Conservation (phyloP, 2,113 vertebrate species). For the Axis porcinus region DNA sequence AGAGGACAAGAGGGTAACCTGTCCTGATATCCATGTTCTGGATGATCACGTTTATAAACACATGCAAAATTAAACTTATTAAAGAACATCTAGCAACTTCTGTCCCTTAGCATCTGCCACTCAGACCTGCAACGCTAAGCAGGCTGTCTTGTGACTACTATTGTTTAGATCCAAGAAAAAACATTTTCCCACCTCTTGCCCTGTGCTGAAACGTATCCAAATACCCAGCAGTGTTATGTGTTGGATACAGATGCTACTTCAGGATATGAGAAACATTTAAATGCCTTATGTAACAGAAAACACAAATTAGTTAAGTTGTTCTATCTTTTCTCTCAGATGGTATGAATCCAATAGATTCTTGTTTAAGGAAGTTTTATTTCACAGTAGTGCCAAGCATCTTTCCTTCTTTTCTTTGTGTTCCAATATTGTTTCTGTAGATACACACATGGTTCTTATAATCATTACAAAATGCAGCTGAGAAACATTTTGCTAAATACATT, state of each 20-base stretch:
- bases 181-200: background rate
- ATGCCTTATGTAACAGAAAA: background rate
- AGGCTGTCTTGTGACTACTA: background rate
- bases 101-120: background rate
- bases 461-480: background rate
- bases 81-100: background rate
- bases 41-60: background rate
- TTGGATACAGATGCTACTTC: background rate
- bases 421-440: slow-evolving; percentile 11
- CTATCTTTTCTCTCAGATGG: background rate
- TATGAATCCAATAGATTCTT: background rate
- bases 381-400: background rate
- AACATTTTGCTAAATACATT: background rate
- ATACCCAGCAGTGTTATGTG: background rate
- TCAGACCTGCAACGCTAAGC: background rate
- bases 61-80: background rate
- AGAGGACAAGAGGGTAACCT: background rate
- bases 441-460: background rate
- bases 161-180: background rate
- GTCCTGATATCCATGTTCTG: background rate
- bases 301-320: slow-evolving; percentile 17
- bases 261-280: background rate
- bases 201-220: background rate
- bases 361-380: slow-evolving; percentile 13
- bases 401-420: background rate